These are phyloP conservation scores for Pachyramphus minor DNA, from an alignment of 2,113 vertebrate species.

Conservation along the genomic window DNA sequence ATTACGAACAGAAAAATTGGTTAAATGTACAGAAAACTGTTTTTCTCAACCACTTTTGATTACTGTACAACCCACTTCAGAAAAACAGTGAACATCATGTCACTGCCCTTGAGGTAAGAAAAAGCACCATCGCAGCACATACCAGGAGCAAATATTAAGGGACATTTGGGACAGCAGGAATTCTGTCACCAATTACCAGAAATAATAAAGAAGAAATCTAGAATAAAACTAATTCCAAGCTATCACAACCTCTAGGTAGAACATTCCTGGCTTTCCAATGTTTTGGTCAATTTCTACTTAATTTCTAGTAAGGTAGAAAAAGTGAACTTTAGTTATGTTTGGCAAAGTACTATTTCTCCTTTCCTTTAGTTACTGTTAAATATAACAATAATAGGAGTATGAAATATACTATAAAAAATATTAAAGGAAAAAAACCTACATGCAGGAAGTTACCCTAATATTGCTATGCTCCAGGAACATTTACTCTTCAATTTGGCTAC, in stretches of 20 bases:
- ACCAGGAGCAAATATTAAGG: not conserved
- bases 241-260: not conserved
- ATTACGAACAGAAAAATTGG: not conserved
- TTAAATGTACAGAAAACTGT: not conserved
- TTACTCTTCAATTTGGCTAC: not conserved
- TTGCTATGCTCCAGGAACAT: not conserved
- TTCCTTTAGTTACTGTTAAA: not conserved
- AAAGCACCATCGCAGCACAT: not conserved
- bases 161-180: not conserved
- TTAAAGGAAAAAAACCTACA: not conserved
- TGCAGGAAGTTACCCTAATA: not conserved
- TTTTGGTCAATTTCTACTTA: not conserved
- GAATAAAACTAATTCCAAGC: not conserved
- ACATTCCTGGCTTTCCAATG: not conserved
- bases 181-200: not conserved
- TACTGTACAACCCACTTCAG: not conserved
- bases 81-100: not conserved
- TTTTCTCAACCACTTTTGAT: not conserved
- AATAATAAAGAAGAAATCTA: not conserved
- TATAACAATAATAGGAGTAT: not conserved
- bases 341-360: not conserved
- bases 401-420: not conserved
- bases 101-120: not conserved
- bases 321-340: not conserved
- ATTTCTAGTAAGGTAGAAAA: not conserved